Evolutionary conservation across 1,140 invertebrate genomes (phyloP).

Genomic region (Microplitis mediator): DNA sequence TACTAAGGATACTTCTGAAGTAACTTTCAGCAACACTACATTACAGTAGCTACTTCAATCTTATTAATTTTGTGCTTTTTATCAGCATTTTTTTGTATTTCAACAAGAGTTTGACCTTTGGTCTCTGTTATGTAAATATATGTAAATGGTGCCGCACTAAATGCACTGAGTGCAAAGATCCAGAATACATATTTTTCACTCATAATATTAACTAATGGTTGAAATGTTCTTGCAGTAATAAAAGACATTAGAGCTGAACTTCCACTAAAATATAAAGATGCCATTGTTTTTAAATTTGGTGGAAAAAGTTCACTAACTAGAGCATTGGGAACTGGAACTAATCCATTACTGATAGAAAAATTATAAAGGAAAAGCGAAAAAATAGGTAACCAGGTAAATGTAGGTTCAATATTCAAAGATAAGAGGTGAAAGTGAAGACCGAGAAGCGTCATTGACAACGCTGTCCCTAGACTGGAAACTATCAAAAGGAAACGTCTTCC

Average conservation of each 20-base stretch:
- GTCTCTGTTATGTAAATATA: conserved; percentile 69
- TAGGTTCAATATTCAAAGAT: conserved; percentile 34
- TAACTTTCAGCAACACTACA: no score
- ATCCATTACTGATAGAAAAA: conserved; percentile 47
- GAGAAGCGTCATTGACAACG: conserved; percentile 46
- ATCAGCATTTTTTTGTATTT: conserved; percentile 59
- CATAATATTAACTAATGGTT: conserved; percentile 55
- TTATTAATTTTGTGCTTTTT: conserved; percentile 12
- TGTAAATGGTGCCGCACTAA: conserved; percentile 62
- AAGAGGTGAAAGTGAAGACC: conserved; percentile 60
- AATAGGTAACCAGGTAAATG: conserved; percentile 56
- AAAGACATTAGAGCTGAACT: conserved; percentile 65
- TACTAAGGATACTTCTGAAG: no score
- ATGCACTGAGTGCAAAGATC: conserved; percentile 61
- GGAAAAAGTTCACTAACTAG: conserved; percentile 57
- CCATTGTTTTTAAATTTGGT: conserved; percentile 51
- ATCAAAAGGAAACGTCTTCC: conserved; percentile 50
- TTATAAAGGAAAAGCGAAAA: conserved; percentile 44
- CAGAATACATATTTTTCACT: conserved; percentile 61
- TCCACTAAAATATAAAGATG: conserved; percentile 61
- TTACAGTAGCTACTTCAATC: background rate
- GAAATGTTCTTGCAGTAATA: conserved; percentile 64
- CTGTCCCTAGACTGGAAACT: conserved; percentile 44
- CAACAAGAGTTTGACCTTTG: conserved; percentile 66
- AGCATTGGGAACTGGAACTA: conserved; percentile 52